phyloP scores from a whole-genome alignment of 2,888 invertebrate genomes.

The Ashinkailepas kermadecensis region DNA sequence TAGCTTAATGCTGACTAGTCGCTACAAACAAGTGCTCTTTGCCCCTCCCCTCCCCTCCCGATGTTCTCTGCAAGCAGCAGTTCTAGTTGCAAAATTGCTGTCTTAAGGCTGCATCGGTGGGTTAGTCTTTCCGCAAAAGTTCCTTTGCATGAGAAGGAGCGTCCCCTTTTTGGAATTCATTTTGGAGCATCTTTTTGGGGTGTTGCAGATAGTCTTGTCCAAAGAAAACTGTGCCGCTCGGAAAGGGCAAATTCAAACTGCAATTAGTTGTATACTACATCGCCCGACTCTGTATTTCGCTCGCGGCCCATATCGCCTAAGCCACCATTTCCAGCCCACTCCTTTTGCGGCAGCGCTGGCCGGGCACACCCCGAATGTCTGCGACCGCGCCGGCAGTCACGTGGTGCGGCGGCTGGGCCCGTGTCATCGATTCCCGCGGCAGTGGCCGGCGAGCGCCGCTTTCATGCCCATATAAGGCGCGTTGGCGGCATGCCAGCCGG shows the following conservation, averaged over 20 bases:
- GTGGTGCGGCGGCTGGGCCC: background rate
- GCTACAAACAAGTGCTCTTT: too few species aligned
- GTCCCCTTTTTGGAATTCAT: too few species aligned
- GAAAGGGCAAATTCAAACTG: background rate
- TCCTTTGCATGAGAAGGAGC: too few species aligned
- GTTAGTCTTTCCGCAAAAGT: too few species aligned
- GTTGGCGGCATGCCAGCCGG: background rate
- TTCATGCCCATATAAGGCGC: conserved; percentile 13
- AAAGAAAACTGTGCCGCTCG: background rate
- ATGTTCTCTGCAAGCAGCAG: too few species aligned
- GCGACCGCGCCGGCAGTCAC: background rate
- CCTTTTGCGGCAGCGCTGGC: background rate
- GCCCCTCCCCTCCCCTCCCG: too few species aligned
- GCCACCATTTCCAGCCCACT: background rate
- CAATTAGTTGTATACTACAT: background rate
- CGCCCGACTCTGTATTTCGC: background rate
- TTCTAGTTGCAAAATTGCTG: too few species aligned
- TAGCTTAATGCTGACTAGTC: too few species aligned
- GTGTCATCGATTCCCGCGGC: conserved; percentile 2
- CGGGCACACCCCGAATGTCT: background rate
- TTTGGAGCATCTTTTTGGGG: too few species aligned
- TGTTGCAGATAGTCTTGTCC: too few species aligned
- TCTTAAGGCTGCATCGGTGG: too few species aligned
- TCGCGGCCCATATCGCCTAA: background rate
- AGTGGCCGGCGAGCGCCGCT: conserved; percentile 13